Conservation (phyloP, 2,113 vertebrate genomes). For the Zosterops lateralis region DNA sequence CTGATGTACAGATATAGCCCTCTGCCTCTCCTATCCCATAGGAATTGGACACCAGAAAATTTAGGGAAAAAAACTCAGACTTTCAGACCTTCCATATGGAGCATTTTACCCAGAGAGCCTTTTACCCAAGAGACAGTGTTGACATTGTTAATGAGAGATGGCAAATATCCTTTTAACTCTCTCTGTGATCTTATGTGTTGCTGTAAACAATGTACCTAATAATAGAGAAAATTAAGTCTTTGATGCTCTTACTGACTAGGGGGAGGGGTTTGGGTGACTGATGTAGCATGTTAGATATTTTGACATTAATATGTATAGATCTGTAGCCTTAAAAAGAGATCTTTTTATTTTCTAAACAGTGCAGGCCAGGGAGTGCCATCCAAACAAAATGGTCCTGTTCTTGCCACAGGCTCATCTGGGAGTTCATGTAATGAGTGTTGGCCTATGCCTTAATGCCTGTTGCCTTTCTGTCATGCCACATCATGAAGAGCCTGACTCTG, state of each 20-base stretch:
- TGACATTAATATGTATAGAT: not conserved
- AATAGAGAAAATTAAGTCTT: not conserved
- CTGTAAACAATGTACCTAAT: slow-evolving; percentile 18
- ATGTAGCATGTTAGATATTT: not conserved
- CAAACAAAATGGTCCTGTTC: not conserved
- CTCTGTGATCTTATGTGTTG: slow-evolving; percentile 16
- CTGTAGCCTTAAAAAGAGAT: not conserved
- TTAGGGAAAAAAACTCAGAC: not conserved
- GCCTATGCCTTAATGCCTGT: not conserved
- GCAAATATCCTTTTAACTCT: slow-evolving; percentile 21
- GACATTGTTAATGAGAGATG: slow-evolving; percentile 16
- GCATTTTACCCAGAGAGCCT: not conserved
- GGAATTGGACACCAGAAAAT: not conserved
- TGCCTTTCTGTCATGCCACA: not conserved
- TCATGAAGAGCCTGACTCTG: not conserved
- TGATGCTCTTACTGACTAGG: not conserved
- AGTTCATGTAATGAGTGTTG: not conserved
- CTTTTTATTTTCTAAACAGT: not conserved
- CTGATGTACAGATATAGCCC: not conserved
- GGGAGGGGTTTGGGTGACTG: not conserved
- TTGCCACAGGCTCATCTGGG: not conserved
- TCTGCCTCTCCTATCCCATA: not conserved
- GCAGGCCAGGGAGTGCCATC: not conserved
- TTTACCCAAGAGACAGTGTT: not conserved
- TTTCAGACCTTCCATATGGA: slow-evolving; percentile 26